Evolutionary conservation across 1,140 invertebrate species (phyloP).

Genomic region (Diachasma alloeum): DNA sequence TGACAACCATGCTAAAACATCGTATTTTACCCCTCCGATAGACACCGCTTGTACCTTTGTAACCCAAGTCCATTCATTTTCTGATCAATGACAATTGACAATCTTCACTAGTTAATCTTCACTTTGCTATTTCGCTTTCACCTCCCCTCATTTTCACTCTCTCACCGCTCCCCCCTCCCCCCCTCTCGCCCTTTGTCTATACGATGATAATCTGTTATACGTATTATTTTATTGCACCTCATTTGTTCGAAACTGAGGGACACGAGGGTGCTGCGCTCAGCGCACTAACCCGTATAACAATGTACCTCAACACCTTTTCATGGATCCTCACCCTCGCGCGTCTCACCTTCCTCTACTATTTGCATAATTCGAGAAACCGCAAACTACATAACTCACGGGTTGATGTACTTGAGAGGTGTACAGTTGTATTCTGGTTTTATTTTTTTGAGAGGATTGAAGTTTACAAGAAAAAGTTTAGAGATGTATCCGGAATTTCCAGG

Average conservation of each 20-base stretch:
- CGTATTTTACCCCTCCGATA: background rate
- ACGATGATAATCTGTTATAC: background rate
- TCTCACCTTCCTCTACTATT: background rate
- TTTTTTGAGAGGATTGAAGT: background rate
- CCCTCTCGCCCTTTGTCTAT: background rate
- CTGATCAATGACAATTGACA: background rate
- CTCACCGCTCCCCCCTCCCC: background rate
- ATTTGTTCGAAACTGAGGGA: background rate
- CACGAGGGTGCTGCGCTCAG: background rate
- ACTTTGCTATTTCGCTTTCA: background rate
- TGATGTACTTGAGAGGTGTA: background rate
- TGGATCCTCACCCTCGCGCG: background rate
- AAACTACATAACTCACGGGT: background rate
- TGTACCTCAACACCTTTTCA: conserved; percentile 1
- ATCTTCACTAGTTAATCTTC: background rate
- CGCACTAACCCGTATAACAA: background rate
- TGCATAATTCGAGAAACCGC: background rate
- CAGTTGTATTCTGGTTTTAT: background rate
- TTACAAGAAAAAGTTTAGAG: background rate
- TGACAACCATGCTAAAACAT: conserved; percentile 4
- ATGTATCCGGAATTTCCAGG: background rate
- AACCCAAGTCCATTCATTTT: background rate
- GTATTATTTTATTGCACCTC: conserved; percentile 7
- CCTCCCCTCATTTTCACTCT: background rate
- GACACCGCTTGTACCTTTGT: background rate